phyloP scores from a whole-genome alignment of 2,797 vertebrate species.

The Hemitrygon akajei region DNA sequence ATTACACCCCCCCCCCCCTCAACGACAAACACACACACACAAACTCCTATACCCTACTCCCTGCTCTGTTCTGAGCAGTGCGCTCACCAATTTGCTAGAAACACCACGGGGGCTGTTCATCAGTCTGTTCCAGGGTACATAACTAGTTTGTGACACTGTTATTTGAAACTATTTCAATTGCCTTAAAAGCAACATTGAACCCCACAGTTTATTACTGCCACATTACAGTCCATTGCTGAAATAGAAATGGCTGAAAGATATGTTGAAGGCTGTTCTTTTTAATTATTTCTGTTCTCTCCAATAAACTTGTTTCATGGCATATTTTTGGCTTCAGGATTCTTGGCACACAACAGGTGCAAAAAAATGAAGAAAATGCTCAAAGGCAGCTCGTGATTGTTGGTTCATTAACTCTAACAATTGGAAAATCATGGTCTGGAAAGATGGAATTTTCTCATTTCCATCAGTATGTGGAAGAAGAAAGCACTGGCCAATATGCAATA shows the following conservation, averaged over 20 bases:
- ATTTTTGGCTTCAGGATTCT: slow-evolving; percentile 8
- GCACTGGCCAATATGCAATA: background rate
- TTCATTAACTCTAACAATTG: background rate
- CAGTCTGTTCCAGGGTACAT: background rate
- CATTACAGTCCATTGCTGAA: background rate
- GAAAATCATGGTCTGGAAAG: background rate
- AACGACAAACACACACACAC: too few species aligned
- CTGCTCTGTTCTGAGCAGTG: background rate
- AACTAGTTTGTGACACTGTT: background rate
- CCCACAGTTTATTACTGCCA: background rate
- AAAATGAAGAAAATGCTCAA: background rate
- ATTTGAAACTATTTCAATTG: background rate
- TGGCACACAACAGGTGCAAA: background rate
- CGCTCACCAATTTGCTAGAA: background rate
- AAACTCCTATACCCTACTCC: too few species aligned
- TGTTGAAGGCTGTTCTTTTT: background rate
- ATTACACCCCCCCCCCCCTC: background rate
- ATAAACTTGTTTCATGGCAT: background rate
- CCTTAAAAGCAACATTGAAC: background rate
- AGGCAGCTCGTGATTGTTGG: background rate
- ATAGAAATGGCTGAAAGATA: background rate
- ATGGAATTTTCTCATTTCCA: background rate
- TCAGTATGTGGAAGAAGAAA: background rate
- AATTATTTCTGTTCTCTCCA: background rate
- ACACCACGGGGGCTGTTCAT: background rate